A percentile compares a stretch with the other conserved stretches of the same genome.
These are phyloP conservation scores for Vombatus ursinus DNA, from an alignment of 2,113 vertebrate species.

Conservation along the genomic window DNA sequence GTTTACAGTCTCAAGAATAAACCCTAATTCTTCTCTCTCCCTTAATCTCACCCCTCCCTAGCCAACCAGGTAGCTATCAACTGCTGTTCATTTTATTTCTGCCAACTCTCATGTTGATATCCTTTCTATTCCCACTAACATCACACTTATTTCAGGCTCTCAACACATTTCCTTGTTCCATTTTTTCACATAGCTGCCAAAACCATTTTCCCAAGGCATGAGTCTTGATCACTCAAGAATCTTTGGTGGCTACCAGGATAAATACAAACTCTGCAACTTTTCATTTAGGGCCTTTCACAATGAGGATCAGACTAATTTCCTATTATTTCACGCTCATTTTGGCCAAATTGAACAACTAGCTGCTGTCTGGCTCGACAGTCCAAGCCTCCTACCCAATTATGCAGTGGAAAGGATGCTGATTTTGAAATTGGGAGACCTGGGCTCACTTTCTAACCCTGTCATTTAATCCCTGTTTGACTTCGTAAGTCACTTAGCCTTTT, in stretches of 20 bases:
- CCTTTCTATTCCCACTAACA: neutral
- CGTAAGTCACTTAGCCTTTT: too few relatives aligned
- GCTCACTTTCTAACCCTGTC: neutral
- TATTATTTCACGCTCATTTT: neutral
- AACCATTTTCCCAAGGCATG: neutral
- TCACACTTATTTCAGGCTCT: neutral
- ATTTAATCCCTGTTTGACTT: neutral
- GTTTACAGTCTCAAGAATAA: neutral
- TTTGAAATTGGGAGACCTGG: neutral
- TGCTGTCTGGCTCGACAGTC: neutral
- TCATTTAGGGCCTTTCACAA: neutral
- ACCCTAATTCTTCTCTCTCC: neutral
- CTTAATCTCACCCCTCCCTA: rapidly evolving
- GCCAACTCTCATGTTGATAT: neutral
- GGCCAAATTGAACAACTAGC: neutral
- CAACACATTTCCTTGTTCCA: neutral
- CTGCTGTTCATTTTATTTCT: neutral
- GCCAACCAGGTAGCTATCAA: neutral
- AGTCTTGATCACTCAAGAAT: neutral
- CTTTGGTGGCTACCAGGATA: neutral
- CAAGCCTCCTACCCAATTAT: neutral
- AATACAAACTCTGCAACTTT: neutral
- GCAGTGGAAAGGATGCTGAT: neutral
- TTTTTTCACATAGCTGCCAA: neutral
- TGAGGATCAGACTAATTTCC: neutral